Percentiles rank a stretch among this genome's conserved stretches.
Conservation (phyloP, 92 coral and sea anemone genomes). For the Diadumene lineata region DNA sequence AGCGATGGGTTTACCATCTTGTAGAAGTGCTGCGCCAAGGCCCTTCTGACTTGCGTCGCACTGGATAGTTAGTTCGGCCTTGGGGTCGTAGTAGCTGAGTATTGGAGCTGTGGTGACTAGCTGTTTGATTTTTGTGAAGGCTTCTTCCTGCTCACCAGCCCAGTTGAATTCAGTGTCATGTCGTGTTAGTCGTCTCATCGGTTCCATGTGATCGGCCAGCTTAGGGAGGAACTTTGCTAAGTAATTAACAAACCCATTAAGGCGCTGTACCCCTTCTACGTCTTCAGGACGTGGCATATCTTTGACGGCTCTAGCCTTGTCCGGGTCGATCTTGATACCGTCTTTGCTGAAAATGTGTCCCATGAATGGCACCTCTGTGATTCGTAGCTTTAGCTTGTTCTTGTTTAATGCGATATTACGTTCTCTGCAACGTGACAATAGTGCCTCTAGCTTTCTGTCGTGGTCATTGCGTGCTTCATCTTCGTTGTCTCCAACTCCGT, state of each 20-base stretch:
- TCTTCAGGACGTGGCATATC: not conserved
- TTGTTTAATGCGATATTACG: not conserved
- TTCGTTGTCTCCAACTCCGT: not conserved
- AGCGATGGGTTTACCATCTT: slow-evolving; percentile 26
- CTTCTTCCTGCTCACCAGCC: too few species aligned
- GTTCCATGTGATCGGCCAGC: slow-evolving; percentile 19
- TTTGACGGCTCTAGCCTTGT: slow-evolving; percentile 3
- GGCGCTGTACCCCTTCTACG: slow-evolving; percentile 4
- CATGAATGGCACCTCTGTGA: slow-evolving; percentile 22
- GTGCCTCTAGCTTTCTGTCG: not conserved
- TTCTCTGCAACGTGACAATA: not conserved
- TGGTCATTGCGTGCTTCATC: not conserved
- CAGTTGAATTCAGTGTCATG: slow-evolving; percentile 39
- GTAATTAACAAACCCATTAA: slow-evolving; percentile 23
- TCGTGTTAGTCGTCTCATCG: slow-evolving; percentile 23
- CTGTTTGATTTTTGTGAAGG: slow-evolving; percentile 19
- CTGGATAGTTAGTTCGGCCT: slow-evolving; percentile 49
- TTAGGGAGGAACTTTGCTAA: slow-evolving; percentile 16
- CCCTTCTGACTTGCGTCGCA: too few species aligned
- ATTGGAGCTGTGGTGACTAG: slow-evolving; percentile 46
- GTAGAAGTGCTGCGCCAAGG: too few species aligned
- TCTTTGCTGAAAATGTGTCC: slow-evolving; percentile 25
- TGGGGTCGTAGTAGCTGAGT: slow-evolving; percentile 33
- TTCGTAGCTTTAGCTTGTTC: not conserved
- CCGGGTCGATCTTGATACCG: too few species aligned